Conservation (phyloP, 2,888 invertebrate species). For the Nemotelus nigrinus region DNA sequence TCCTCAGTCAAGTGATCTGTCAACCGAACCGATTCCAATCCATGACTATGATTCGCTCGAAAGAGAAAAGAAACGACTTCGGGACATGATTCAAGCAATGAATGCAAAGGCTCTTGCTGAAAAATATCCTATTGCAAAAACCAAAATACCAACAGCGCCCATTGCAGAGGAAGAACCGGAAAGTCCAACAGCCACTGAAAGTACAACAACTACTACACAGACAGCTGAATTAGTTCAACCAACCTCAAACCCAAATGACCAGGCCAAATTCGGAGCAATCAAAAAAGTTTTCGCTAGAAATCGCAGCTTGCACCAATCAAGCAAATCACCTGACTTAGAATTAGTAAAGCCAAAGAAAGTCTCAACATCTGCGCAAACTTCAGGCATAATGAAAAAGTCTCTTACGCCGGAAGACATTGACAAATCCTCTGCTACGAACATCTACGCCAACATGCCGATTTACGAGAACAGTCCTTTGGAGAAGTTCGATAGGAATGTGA, state of each 20-base stretch:
- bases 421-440: constrained; percentile 54
- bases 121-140: constrained; percentile 49
- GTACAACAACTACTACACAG: background rate
- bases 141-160: background rate
- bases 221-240: background rate
- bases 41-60: constrained; percentile 51
- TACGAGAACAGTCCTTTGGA: constrained; percentile 40
- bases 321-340: constrained; percentile 5
- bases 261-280: constrained; percentile 53
- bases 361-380: constrained; percentile 70
- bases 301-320: constrained; percentile 1
- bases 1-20: background rate
- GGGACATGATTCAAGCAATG: constrained; percentile 53
- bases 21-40: constrained; percentile 22
- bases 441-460: constrained; percentile 66
- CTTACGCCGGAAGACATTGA: constrained; percentile 58
- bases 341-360: constrained; percentile 65
- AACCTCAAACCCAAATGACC: background rate
- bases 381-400: constrained; percentile 65
- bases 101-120: constrained; percentile 54
- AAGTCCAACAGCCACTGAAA: background rate
- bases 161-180: background rate
- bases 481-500: constrained; percentile 29
- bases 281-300: constrained; percentile 53
- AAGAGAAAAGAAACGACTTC: constrained; percentile 53